Percentiles rank a stretch among this genome's conserved stretches.
Conservation (phyloP, 1,140 invertebrate species). For the Sinonovacula constricta region DNA sequence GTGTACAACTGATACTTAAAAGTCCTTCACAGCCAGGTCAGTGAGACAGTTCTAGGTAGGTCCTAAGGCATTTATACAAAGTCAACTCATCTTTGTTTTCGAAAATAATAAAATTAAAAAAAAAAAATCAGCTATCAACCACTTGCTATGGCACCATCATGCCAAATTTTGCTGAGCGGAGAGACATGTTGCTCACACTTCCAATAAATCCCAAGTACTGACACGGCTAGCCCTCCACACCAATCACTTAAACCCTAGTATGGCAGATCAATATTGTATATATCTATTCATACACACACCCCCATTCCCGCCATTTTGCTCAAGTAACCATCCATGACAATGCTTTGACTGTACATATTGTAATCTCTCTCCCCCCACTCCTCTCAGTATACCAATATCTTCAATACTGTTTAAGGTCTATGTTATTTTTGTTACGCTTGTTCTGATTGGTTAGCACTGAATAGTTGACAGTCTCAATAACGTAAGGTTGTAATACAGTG, state of each 20-base stretch:
- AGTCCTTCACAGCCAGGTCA: not conserved
- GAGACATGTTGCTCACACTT: conserved; percentile 47
- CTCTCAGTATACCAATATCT: too few species aligned
- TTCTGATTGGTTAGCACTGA: too few species aligned
- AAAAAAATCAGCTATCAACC: conserved; percentile 35
- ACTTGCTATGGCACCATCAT: conserved; percentile 18
- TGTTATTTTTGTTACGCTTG: too few species aligned
- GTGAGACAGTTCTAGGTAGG: not conserved
- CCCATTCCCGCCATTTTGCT: conserved; percentile 17
- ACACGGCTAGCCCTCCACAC: conserved; percentile 8
- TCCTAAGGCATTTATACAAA: conserved; percentile 48
- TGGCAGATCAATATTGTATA: not conserved
- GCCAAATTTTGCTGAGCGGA: conserved; percentile 4
- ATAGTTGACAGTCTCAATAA: too few species aligned
- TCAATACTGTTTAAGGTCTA: too few species aligned
- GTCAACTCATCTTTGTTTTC: too few species aligned
- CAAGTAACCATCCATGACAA: conserved; percentile 41
- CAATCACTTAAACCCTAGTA: not conserved
- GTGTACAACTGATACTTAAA: not conserved
- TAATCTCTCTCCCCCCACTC: too few species aligned
- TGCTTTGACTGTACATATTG: too few species aligned
- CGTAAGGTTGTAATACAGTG: too few species aligned
- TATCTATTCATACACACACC: conserved; percentile 6
- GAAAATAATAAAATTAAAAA: conserved; percentile 32
- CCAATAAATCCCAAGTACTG: conserved; percentile 29